Evolutionary conservation across 2,888 invertebrate genomes (phyloP), one percentile per base, ranked within the genome.

Genomic region (Acrocera orbiculus): DNA sequence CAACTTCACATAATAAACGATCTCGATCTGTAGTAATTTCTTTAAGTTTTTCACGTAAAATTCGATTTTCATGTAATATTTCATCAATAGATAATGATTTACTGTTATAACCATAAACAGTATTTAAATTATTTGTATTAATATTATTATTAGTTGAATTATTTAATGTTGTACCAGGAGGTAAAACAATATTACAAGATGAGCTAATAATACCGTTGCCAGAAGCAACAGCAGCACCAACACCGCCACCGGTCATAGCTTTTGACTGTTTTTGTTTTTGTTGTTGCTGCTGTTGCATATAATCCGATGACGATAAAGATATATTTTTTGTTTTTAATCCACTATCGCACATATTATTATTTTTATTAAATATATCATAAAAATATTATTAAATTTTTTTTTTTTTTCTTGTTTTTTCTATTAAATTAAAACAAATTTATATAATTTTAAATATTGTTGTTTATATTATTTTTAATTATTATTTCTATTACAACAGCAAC

Each of bases 1-100:
- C 51, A 15, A 57, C 56, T 42, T 59, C 55, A 35, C 59, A 58
- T 11, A 59, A 42, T 36, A 60, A 42, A 4, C 53, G 53, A 46
- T 60, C 59, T 3, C 59, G 53, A 34, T 60, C 58, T 2, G 46
- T 30, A 32, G 51, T 48, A 22, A 59, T 40, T 42, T 58, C 58
- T 39, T 53, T 54, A 20, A 60, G 41, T 38, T 53, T 53, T 32
- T 53, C 50, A 7, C 53, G 53, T 14, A 60, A 41, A 17, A 47
- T 44, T 33, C 47, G 50, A 42, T 58, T 59, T 38, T 58, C 58
- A 16, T 47, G 48, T 27, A 56, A 39, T 41, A 59, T 35, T 38
- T 58, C 58, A 32, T 56, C 55, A 8, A 57, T 43, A n/a, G n/a
- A n/a, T n/a, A n/a, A n/a, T n/a, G n/a, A n/a, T n/a, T n/a, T n/a